Conservation (phyloP, 30 jellyfish, hydroid and myxozoan species). For the Hydractinia symbiolongicarpus region DNA sequence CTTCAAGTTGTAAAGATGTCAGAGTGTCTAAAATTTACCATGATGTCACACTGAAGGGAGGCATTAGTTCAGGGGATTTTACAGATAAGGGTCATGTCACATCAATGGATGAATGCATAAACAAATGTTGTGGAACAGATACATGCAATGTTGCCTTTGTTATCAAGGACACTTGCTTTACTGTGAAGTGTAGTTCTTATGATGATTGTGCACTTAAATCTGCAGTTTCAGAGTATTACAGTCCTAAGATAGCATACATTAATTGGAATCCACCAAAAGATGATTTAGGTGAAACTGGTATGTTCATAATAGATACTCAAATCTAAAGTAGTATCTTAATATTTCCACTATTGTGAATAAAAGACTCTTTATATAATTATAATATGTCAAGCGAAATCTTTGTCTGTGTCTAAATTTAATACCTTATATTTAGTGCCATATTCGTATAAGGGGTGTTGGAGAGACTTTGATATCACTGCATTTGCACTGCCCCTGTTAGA, state of each 20-base stretch:
- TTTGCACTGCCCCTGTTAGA: constrained; percentile 91
- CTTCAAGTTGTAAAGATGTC: constrained; percentile 46
- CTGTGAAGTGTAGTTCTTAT: constrained; percentile 84
- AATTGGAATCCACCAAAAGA: constrained; percentile 98
- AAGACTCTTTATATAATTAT: background rate
- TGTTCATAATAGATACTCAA: background rate
- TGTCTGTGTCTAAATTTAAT: too few species aligned
- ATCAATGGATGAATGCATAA: constrained; percentile 69
- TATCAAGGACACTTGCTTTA: constrained; percentile 83
- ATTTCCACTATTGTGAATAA: background rate
- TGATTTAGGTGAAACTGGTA: constrained; percentile 63
- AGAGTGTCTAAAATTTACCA: constrained; percentile 63
- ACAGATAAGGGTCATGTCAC: constrained; percentile 82
- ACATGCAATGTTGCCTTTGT: constrained; percentile 94
- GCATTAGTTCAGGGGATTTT: constrained; percentile 91
- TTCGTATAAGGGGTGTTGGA: constrained; percentile 92
- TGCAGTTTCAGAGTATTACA: constrained; percentile 76
- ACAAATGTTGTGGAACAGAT: constrained; percentile 80
- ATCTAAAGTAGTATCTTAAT: background rate
- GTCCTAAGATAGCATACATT: constrained; percentile 76
- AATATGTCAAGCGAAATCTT: background rate
- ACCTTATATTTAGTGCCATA: constrained; percentile 28
- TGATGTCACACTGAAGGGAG: constrained; percentile 81
- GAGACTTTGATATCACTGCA: constrained; percentile 96
- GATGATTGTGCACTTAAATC: constrained; percentile 78